Evolutionary conservation across 64 coral and sea anemone species (phyloP), one percentile per base, ranked within the genome.

Genomic region (Montipora sp.): DNA sequence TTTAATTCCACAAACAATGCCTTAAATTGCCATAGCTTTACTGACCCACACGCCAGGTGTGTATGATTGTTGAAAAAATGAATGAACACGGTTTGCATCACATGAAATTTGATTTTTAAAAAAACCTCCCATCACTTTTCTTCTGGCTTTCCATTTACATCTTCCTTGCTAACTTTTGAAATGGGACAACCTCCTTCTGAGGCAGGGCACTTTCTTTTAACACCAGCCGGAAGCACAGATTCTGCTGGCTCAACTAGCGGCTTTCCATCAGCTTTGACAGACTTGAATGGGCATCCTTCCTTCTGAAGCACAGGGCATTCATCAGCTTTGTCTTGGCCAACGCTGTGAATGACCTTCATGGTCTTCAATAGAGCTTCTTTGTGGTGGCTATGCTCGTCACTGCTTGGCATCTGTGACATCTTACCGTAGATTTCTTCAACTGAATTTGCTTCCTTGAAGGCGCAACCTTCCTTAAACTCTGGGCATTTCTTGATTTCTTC

Each of bases 391-490:
- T 68, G 36, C 77, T 93, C 75, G 3, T 84, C 91, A 87, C 81
- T 80, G 59, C 77, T 80, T 50, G 91, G 91, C 83, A 93, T 93
- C 65, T 93, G 58, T 24, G 83, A 75, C 20, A 93, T 48, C 59
- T 93, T 87, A 47, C 20, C 60, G 68, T 93, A 80, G 83, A 93
- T 87, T 73, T 93, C 91, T 55, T 93, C 82, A 6, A 93, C 84
- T 47, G 82, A 71, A 48, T 93, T 84, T 47, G 91, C 83, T 14
- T 93, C 83, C 5, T 93, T 93, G 83, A 93, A 93, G 46, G 91
- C 91, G 80, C 91, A 93, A 18, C 91, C 83, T 5, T 93, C 91
- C 27, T 93, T 93, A 20, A 93, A 93, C 91, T 93, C 91, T 12
- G 93, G 93, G 50, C 93, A 95, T 48, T 90, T 90, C 73, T 85